Percentiles rank a stretch among this genome's conserved stretches.
phyloP scores from a whole-genome alignment of 92 coral and sea anemone genomes.

The Umimayanthus chanpuru region DNA sequence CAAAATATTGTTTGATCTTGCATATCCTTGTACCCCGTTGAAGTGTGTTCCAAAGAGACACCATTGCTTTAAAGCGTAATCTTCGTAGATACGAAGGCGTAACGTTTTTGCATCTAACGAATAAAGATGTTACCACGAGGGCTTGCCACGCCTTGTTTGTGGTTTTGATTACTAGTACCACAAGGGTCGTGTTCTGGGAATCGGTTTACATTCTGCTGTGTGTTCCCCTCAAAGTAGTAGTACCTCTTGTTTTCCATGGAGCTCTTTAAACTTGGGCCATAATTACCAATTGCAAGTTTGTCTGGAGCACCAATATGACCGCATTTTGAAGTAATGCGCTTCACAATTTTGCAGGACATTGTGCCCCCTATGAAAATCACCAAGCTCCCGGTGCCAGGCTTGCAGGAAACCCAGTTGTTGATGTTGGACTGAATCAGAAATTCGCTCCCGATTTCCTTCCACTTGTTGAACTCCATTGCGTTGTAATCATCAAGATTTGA shows the following conservation, averaged over 20 bases:
- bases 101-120: background rate
- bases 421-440: background rate
- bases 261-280: background rate
- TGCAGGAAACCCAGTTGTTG: background rate
- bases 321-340: background rate
- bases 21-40: too few species aligned
- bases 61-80: too few species aligned
- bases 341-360: background rate
- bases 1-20: too few species aligned
- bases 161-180: background rate
- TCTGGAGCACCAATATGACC: background rate
- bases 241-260: background rate
- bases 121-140: background rate
- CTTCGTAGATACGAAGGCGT: background rate
- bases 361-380: background rate
- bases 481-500: background rate
- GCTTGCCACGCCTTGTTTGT: background rate
- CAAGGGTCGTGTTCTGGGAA: background rate
- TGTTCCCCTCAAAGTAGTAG: slow-evolving; percentile 2
- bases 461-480: background rate
- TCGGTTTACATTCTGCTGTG: background rate
- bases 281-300: background rate
- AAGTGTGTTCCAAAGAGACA: too few species aligned
- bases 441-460: background rate
- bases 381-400: background rate